Base-by-base conservation (phyloP, 2,113 vertebrate species). In the Chionomys nivalis region DNA sequence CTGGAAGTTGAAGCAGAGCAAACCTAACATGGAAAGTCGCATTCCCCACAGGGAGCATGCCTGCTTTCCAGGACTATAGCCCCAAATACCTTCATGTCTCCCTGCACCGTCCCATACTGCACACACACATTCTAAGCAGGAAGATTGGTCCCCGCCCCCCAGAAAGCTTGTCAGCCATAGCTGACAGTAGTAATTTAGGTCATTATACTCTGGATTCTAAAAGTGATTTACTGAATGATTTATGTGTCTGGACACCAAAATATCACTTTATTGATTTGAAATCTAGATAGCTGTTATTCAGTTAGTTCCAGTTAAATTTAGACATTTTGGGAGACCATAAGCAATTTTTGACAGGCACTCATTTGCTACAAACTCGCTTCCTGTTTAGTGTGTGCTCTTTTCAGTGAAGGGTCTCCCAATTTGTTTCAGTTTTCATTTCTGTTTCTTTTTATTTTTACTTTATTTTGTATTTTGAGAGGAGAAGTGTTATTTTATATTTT, bases 221-320 rank as follows among this genome's bases (percentile, higher is more conserved):
- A 95, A 77, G 24, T 87, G 73, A 77, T 89, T 66, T 93, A 73
- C 87, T 96, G 82, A 97, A 91, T 95, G 93, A 96, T 94, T 93
- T 97, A 93, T 95, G 55, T 39, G 55, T 87, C 68, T 94, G 78
- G 42, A 42, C 36, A 85, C 55, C 65, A 94, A 94, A 96, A 83
- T 87, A 95, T 78, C n/a, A 82, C 89, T 92, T 91, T 94, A 95
- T 94, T 95, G 90, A 96, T 93, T 87, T 94, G 52, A 52, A 89
- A 87, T 90, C 79, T 93, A 19, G 55, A 39, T 94, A 87, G 55
- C 61, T 78, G 23, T 85, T 52, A 93, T 36, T 72, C 42, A 90
- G 23, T 28, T 88, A 83, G 8, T 89, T 91, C 10, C 23, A 63
- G 28, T 94, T 90, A 91, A 91, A 58, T 19, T 33, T 58, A 86